Percentiles rank a stretch among this genome's conserved stretches.
These are phyloP conservation scores for Lordiphosa stackelbergi DNA, from an alignment of 1,140 invertebrate species.

Conservation along the genomic window DNA sequence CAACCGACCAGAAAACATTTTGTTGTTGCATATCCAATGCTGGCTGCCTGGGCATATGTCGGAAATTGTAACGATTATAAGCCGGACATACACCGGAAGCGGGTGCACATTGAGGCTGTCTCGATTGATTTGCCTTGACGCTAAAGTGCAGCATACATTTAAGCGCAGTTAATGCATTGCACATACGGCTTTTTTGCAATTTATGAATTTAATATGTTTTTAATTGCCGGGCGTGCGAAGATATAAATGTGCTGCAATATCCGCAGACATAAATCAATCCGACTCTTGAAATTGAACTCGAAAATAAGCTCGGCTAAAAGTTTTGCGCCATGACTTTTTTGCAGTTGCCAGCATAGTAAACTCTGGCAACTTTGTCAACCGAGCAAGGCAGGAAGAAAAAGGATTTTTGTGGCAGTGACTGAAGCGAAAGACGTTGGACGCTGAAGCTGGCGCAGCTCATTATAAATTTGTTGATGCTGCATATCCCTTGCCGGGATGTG, in stretches of 20 bases:
- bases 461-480: constrained; percentile 74
- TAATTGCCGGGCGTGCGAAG: constrained; percentile 31
- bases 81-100: constrained; percentile 65
- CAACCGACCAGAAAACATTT: constrained; percentile 7
- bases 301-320: constrained; percentile 68
- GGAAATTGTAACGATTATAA: constrained; percentile 74
- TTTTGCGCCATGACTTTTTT: constrained; percentile 56
- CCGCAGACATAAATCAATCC: constrained; percentile 26
- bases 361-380: constrained; percentile 18
- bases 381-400: constrained; percentile 2
- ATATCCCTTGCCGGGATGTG: constrained; percentile 60
- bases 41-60: constrained; percentile 45
- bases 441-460: constrained; percentile 58
- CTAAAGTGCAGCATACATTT: constrained; percentile 9
- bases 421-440: constrained; percentile 20
- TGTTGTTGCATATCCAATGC: constrained; percentile 36
- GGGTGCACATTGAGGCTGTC: background rate
- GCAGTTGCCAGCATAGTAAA: constrained; percentile 32
- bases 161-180: constrained; percentile 7
- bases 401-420: background rate
- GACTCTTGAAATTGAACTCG: constrained; percentile 49
- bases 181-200: constrained; percentile 32
- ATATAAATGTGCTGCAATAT: too few relatives aligned
- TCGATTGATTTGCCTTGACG: background rate
- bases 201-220: constrained; percentile 51